Conservation (phyloP, 2,888 invertebrate genomes). For the Diarsia mendica region DNA sequence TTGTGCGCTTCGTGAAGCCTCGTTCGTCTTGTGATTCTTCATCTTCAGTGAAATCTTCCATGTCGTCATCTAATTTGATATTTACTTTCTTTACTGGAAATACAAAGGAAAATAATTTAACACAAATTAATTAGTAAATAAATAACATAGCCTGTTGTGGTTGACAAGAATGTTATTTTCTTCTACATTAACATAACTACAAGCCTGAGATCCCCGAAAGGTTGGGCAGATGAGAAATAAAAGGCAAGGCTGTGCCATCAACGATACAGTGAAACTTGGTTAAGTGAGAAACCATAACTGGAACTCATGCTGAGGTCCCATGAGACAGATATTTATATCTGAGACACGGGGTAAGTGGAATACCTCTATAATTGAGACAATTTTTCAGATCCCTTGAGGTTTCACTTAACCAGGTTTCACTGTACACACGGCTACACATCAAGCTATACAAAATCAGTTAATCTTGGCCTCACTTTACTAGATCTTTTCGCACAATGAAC, state of each 20-base stretch:
- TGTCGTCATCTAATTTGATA: slow-evolving; percentile 68
- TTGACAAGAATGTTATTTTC: not conserved
- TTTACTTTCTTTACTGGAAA: slow-evolving; percentile 80
- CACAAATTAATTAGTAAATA: not conserved
- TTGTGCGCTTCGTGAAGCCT: slow-evolving; percentile 73
- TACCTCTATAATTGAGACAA: too few species aligned
- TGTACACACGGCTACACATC: too few species aligned
- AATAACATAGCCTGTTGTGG: not conserved
- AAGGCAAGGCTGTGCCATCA: not conserved
- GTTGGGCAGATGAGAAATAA: not conserved
- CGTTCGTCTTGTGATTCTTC: slow-evolving; percentile 73
- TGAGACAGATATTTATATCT: too few species aligned
- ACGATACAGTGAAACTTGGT: too few species aligned
- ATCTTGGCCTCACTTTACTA: too few species aligned
- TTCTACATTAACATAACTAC: not conserved
- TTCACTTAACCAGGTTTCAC: too few species aligned
- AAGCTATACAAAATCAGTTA: too few species aligned
- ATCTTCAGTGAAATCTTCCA: slow-evolving; percentile 72
- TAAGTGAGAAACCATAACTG: too few species aligned
- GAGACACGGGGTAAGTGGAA: too few species aligned
- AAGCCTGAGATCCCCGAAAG: not conserved
- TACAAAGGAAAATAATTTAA: not conserved
- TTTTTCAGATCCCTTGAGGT: too few species aligned
- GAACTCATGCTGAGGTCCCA: too few species aligned
- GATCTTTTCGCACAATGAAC: too few species aligned